Base-by-base conservation (phyloP, 37 sponge, comb jelly and placozoan species). In the Beroe forskalii region DNA sequence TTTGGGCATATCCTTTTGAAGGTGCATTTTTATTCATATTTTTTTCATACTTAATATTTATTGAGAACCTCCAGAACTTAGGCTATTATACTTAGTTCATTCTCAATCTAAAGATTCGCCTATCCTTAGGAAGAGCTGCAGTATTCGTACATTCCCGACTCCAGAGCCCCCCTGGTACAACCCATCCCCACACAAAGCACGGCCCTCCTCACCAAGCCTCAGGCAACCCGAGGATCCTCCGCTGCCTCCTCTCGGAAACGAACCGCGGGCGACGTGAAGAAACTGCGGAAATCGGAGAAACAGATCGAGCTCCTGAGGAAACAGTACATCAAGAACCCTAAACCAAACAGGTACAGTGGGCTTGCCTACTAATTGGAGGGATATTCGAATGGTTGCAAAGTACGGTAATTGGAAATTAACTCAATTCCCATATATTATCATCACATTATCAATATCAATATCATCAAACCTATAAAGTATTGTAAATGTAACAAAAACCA, bases 261-360 rank as follows among this genome's bases (percentile, higher is more conserved):
- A 12, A 48, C 12, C 55, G 55, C 55, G 38, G 38, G 40, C 42
- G 38, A 43, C 14, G 44, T 44, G 3, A 80, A 80, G 48, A 80
- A 80, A 48, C 55, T 80, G 43, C 40, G 86, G 27, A 80, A 80
- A n/a, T 44, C 55, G 3, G 86, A 80, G 86, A 80, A 80, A 33
- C 86, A 80, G 40, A 44, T 80, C 20, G 86, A 80, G 55, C 38
- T 80, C 30, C 40, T 80, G 55, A 41, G 35, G 3, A 41, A 44
- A 4, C 35, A 44, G 20, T 80, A 33, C 55, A 80, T 23, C n/a
- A 42, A 24, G 22, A 80, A 80, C 55, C 12, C 86, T 20, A 80
- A 80, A 42, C 86, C 86, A 4, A 48, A 48, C 43, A 80, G 86
- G 86, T 80, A 32, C n/a, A n/a, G n/a, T n/a, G n/a, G n/a, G n/a